These are phyloP conservation scores for Diaprepes abbreviatus DNA, from an alignment of 2,888 invertebrate species.

Conservation along the genomic window DNA sequence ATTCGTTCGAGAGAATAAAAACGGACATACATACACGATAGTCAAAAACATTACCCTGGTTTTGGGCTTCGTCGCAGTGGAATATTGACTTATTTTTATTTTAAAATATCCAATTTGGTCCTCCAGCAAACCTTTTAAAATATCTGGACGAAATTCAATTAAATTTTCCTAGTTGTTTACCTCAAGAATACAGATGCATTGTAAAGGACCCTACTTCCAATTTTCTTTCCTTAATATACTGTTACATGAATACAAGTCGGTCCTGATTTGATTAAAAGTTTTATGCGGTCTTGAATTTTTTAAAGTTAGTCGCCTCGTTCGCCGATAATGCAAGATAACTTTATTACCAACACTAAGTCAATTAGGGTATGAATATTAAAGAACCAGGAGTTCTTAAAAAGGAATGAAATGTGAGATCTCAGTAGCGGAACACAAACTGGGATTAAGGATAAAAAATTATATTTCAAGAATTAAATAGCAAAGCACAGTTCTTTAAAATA, in stretches of 20 bases:
- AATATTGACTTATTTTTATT: no score
- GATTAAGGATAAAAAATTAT: no score
- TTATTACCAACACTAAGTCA: conserved; percentile 62
- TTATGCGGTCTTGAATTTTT: conserved; percentile 63
- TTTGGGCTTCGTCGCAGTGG: no score
- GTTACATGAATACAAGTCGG: conserved; percentile 50
- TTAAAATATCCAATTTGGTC: conserved; percentile 24
- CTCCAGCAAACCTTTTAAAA: conserved; percentile 32
- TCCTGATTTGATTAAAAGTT: conserved; percentile 65
- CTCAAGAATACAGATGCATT: conserved; percentile 59
- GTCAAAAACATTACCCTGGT: no score
- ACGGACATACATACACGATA: no score
- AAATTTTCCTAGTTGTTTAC: conserved; percentile 61
- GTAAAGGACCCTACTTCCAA: conserved; percentile 61
- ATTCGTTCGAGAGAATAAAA: no score
- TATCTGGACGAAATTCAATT: conserved; percentile 41
- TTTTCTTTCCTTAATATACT: conserved; percentile 52
- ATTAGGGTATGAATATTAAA: conserved; percentile 67
- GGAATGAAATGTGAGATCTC: conserved; percentile 11
- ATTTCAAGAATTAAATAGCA: no score
- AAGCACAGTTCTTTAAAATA: no score
- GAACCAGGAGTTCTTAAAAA: conserved; percentile 45
- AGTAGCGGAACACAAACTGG: background rate
- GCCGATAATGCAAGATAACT: conserved; percentile 64
- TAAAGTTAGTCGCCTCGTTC: conserved; percentile 55